phyloP scores from a whole-genome alignment of 1,140 invertebrate genomes.

The Heliconius hewitsoni region DNA sequence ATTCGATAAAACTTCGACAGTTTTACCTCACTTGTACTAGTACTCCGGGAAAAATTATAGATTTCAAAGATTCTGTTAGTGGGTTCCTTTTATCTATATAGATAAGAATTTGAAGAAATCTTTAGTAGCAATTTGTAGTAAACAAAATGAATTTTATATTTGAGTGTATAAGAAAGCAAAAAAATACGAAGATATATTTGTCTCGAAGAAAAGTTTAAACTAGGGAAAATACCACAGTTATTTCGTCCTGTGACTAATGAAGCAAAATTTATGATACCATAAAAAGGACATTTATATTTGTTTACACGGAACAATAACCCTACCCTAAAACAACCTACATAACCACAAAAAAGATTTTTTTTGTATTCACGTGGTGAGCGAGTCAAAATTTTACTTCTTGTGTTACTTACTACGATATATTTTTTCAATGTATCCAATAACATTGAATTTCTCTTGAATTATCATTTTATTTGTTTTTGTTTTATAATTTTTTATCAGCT shows the following conservation, averaged over 20 bases:
- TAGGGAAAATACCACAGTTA: not conserved
- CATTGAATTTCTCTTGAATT: conserved; percentile 30
- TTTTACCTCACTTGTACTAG: no score
- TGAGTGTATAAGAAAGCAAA: no score
- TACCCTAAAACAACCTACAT: conserved; percentile 34
- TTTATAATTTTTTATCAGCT: no score
- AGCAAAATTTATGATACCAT: conserved; percentile 24
- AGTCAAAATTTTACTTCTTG: conserved; percentile 19
- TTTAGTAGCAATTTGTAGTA: no score
- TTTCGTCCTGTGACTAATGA: not conserved
- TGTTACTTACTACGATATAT: conserved; percentile 30
- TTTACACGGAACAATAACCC: conserved; percentile 20
- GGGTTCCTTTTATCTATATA: no score
- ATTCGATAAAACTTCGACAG: no score
- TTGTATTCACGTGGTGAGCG: conserved; percentile 26
- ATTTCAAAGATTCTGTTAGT: no score
- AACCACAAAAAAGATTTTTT: conserved; percentile 28
- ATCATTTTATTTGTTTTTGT: no score
- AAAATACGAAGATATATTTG: no score
- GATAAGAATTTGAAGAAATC: no score
- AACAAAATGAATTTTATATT: no score
- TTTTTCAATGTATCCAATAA: conserved; percentile 25
- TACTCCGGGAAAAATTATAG: no score
- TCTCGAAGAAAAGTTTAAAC: not conserved
- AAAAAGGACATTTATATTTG: conserved; percentile 31